These are phyloP conservation scores for Zeus faber DNA, from an alignment of 2,113 vertebrate genomes.

Conservation along the genomic window DNA sequence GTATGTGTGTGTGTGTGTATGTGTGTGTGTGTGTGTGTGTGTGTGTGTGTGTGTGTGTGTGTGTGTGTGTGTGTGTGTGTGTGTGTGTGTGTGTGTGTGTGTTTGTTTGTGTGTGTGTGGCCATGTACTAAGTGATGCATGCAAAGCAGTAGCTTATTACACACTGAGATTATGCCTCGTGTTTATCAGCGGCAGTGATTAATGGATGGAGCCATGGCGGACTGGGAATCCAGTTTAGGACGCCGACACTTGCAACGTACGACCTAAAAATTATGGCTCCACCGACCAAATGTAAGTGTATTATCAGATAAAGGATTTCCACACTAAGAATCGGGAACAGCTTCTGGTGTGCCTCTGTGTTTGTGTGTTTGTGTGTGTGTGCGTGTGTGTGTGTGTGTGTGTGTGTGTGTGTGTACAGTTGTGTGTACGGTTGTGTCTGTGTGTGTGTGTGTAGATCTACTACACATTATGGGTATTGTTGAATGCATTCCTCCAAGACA, in stretches of 20 bases:
- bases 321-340: constrained; percentile 47
- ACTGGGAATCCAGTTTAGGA: constrained; percentile 61
- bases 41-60: background rate
- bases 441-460: background rate
- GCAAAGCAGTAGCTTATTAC: constrained; percentile 49
- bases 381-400: constrained; percentile 6
- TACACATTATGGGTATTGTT: too few species aligned
- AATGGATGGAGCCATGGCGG: constrained; percentile 47
- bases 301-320: constrained; percentile 56
- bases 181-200: constrained; percentile 60
- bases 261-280: constrained; percentile 46
- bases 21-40: too few species aligned
- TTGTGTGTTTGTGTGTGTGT: constrained; percentile 9
- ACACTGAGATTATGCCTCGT: constrained; percentile 48
- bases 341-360: background rate
- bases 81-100: background rate
- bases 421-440: constrained; percentile 27
- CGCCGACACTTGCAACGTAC: constrained; percentile 54
- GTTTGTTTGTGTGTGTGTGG: constrained; percentile 14
- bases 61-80: background rate
- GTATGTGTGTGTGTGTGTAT: too few species aligned
- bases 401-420: constrained; percentile 11
- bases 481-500: too few species aligned
- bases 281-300: constrained; percentile 49
- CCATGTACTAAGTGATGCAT: constrained; percentile 16